Percentiles rank a stretch among this genome's conserved stretches.
phyloP scores from a whole-genome alignment of 2,888 invertebrate genomes.

The Pherbina coryleti region DNA sequence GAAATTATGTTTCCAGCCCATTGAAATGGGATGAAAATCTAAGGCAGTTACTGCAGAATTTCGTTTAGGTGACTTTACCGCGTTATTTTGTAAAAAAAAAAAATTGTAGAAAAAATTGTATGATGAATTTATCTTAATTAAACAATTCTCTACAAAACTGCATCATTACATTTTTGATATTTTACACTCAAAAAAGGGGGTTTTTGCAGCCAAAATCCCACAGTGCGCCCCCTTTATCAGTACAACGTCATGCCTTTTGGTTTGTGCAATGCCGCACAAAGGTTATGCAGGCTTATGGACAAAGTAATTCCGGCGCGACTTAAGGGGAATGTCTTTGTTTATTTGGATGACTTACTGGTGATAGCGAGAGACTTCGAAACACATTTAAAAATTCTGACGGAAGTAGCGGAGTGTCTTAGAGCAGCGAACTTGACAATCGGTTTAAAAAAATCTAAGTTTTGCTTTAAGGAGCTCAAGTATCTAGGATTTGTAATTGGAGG shows the following conservation, averaged over 20 bases:
- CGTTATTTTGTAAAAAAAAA: too few species aligned
- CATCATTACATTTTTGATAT: too few species aligned
- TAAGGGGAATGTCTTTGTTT: neutral
- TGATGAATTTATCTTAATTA: too few species aligned
- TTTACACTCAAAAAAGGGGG: too few species aligned
- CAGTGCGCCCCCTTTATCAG: slow-evolving; percentile 44
- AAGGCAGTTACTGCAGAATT: too few species aligned
- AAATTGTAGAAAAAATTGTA: too few species aligned
- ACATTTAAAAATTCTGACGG: neutral
- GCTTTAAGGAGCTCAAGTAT: neutral
- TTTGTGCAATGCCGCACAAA: slow-evolving; percentile 26
- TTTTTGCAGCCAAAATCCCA: too few species aligned
- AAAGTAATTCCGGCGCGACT: neutral
- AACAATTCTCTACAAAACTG: too few species aligned
- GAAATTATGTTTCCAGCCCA: too few species aligned
- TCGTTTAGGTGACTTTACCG: too few species aligned
- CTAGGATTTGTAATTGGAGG: neutral
- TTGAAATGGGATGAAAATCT: too few species aligned
- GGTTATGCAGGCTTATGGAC: neutral
- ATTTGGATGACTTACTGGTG: slow-evolving; percentile 6
- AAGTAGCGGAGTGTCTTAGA: neutral
- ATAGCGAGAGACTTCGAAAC: slow-evolving; percentile 14
- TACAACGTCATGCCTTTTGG: slow-evolving; percentile 40
- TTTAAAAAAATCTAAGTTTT: slow-evolving; percentile 10
- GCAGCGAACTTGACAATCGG: neutral